Percentiles rank a stretch among this genome's conserved stretches.
Evolutionary conservation across 2,113 vertebrate genomes (phyloP).

Genomic region (Struthidea cinerea): DNA sequence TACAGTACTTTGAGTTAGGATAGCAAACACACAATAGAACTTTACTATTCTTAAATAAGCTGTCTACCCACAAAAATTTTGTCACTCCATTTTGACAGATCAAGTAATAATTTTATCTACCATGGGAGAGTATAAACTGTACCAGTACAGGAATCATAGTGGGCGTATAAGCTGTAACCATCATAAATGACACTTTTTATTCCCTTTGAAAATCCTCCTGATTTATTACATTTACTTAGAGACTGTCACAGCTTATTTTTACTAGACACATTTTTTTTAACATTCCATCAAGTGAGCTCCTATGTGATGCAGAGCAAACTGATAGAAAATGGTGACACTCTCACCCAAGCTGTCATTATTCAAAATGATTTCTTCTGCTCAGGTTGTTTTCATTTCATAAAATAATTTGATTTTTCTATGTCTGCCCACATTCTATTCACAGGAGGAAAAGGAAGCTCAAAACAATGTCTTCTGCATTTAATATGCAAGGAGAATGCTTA

Average conservation of each 20-base stretch:
- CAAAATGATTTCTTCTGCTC: slow-evolving; percentile 72
- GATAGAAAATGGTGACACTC: slow-evolving; percentile 66
- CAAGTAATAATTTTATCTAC: slow-evolving; percentile 75
- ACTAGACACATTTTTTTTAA: slow-evolving; percentile 58
- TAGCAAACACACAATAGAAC: slow-evolving; percentile 64
- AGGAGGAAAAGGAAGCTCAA: slow-evolving; percentile 56
- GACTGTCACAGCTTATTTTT: slow-evolving; percentile 72
- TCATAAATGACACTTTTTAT: slow-evolving; percentile 73
- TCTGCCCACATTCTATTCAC: slow-evolving; percentile 66
- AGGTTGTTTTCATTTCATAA: slow-evolving; percentile 67
- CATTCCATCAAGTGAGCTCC: slow-evolving; percentile 64
- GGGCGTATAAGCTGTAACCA: slow-evolving; percentile 61
- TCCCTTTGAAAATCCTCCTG: slow-evolving; percentile 71
- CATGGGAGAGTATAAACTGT: slow-evolving; percentile 67
- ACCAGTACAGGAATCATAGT: slow-evolving; percentile 68
- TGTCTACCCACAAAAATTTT: slow-evolving; percentile 61
- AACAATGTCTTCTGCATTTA: slow-evolving; percentile 70
- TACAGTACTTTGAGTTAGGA: slow-evolving; percentile 11
- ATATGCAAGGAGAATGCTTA: slow-evolving; percentile 71
- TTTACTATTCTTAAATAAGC: slow-evolving; percentile 64
- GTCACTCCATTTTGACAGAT: slow-evolving; percentile 73
- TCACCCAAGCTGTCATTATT: slow-evolving; percentile 65
- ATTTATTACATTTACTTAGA: slow-evolving; percentile 76
- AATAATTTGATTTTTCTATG: slow-evolving; percentile 73
- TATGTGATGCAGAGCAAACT: slow-evolving; percentile 59